Conservation (phyloP, 1,140 invertebrate genomes). For the Eriocheir sinensis region DNA sequence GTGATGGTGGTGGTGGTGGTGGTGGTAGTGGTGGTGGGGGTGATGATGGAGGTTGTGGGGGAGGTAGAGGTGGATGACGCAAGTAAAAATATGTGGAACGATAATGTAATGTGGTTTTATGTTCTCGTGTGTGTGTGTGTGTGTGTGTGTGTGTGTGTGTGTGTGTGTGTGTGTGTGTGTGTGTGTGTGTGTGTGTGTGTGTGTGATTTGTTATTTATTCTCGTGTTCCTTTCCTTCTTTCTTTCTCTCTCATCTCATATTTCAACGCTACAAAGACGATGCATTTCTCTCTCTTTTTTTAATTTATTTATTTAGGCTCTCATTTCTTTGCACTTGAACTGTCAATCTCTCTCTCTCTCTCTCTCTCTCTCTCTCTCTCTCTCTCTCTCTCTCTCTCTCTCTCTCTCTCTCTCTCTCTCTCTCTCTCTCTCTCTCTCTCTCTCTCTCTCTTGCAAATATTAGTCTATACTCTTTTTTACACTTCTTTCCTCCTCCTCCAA, state of each 20-base stretch:
- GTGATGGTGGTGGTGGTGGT: background rate
- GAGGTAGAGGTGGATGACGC: background rate
- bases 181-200: background rate
- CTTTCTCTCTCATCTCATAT: background rate
- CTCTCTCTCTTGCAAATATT: background rate
- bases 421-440: constrained; percentile 40
- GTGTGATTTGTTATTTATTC: background rate
- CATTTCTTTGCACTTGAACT: background rate
- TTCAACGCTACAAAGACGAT: background rate
- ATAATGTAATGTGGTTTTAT: background rate
- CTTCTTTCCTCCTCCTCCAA: background rate
- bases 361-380: background rate
- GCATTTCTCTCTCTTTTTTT: background rate
- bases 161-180: constrained; percentile 9
- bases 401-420: background rate
- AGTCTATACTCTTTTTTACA: too few relatives aligned
- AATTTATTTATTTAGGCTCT: too few relatives aligned
- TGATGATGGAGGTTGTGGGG: background rate
- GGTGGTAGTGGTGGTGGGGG: background rate
- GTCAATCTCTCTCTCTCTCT: background rate
- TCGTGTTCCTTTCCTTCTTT: background rate
- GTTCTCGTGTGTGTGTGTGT: too few relatives aligned
- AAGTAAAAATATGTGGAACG: too few relatives aligned
- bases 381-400: constrained; percentile 5
- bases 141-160: background rate